Evolutionary conservation across 2,888 invertebrate genomes (phyloP).

Genomic region (Megastigmus dorsalis): DNA sequence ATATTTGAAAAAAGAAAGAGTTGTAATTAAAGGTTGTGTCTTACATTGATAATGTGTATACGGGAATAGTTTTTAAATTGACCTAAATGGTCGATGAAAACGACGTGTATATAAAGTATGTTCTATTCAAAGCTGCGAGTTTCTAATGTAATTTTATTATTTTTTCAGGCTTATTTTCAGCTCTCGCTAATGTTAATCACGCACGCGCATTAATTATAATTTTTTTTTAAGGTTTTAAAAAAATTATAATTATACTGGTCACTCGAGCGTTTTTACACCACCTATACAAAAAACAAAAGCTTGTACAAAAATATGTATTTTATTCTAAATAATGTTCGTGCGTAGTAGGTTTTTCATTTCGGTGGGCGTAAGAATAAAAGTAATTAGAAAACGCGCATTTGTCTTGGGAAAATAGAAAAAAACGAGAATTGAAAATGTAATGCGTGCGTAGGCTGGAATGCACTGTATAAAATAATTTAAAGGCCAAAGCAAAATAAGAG

Average conservation of each 20-base stretch:
- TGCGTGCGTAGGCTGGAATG: background rate
- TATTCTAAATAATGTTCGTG: no score
- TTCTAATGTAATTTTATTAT: background rate
- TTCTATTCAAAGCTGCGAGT: background rate
- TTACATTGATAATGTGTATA: no score
- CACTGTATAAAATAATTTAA: no score
- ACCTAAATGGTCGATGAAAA: conserved; percentile 8
- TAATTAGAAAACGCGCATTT: background rate
- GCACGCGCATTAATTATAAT: no score
- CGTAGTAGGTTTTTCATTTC: background rate
- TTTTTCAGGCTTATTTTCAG: no score
- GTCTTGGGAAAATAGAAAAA: background rate
- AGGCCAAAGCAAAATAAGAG: background rate
- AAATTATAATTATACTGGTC: no score
- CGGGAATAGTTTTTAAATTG: background rate
- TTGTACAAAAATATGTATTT: no score
- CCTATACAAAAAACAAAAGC: no score
- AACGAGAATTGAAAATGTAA: conserved; percentile 9
- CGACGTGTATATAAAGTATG: background rate
- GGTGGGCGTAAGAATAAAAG: background rate
- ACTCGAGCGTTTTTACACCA: no score
- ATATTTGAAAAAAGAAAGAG: no score
- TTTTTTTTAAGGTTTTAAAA: background rate
- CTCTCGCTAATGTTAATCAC: no score
- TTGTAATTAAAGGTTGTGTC: no score